These are phyloP conservation scores for Tiaroga cobitis DNA, from an alignment of 2,797 vertebrate species.

Conservation along the genomic window DNA sequence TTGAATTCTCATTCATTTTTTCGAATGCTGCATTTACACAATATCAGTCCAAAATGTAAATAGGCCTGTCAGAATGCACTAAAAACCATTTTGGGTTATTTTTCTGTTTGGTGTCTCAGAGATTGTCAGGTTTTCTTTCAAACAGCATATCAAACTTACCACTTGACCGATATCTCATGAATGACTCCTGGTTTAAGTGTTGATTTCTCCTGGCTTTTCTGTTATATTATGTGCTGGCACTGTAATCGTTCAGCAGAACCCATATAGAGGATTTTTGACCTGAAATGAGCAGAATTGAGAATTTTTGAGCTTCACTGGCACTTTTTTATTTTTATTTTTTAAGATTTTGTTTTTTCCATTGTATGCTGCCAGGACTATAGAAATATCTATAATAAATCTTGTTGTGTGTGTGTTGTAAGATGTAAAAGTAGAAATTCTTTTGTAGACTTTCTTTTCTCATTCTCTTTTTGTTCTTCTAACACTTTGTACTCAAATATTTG, in stretches of 20 bases:
- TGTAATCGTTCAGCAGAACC: slow-evolving; percentile 69
- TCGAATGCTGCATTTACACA: slow-evolving; percentile 66
- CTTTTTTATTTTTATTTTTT: slow-evolving; percentile 61
- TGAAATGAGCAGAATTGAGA: slow-evolving; percentile 67
- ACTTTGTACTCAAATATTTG: slow-evolving; percentile 52
- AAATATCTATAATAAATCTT: slow-evolving; percentile 61
- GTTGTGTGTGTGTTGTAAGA: slow-evolving; percentile 66
- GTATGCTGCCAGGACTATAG: slow-evolving; percentile 67
- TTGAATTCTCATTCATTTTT: slow-evolving; percentile 50
- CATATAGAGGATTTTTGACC: slow-evolving; percentile 71
- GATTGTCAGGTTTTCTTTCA: slow-evolving; percentile 53
- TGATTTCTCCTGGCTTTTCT: slow-evolving; percentile 62
- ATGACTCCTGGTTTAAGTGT: slow-evolving; percentile 68
- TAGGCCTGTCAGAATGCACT: slow-evolving; percentile 78
- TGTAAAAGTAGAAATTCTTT: slow-evolving; percentile 70
- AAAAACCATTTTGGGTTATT: slow-evolving; percentile 66
- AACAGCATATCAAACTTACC: slow-evolving; percentile 63
- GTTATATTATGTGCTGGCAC: slow-evolving; percentile 65
- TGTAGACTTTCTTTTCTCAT: slow-evolving; percentile 63
- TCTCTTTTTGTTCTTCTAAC: slow-evolving; percentile 56
- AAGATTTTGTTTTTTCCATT: slow-evolving; percentile 58
- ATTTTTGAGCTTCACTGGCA: slow-evolving; percentile 73
- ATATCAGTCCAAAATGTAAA: slow-evolving; percentile 67
- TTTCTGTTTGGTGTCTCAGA: slow-evolving; percentile 52
- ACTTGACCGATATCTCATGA: slow-evolving; percentile 63